A percentile compares a stretch with the other conserved stretches of the same genome.
Conservation (phyloP, 2,888 invertebrate genomes). For the Dryobota labecula region DNA sequence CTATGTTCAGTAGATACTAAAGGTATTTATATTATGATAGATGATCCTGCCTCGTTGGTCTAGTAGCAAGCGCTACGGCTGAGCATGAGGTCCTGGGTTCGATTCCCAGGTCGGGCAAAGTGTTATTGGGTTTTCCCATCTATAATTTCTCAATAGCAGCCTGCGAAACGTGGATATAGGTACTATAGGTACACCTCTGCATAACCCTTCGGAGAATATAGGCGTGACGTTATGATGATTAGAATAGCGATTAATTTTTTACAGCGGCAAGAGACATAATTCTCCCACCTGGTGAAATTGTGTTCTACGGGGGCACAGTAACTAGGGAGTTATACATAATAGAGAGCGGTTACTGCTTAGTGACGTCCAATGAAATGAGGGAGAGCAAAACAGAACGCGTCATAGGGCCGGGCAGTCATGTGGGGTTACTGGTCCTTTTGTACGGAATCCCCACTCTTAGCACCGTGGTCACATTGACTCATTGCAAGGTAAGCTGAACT, state of each 20-base stretch:
- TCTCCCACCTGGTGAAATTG: conserved; percentile 88
- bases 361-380: conserved; percentile 79
- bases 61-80: no score
- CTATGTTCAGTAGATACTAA: not conserved
- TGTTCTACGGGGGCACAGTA: conserved; percentile 88
- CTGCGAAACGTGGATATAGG: no score
- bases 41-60: no score
- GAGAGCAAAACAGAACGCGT: conserved; percentile 78
- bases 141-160: no score
- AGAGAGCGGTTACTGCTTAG: conserved; percentile 87
- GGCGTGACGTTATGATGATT: no score
- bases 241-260: conserved; percentile 42
- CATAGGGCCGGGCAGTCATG: conserved; percentile 86
- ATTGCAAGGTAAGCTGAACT: conserved; percentile 85
- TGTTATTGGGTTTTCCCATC: no score
- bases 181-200: no score
- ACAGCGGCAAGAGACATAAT: conserved; percentile 85
- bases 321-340: conserved; percentile 89
- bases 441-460: conserved; percentile 87
- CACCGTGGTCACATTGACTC: conserved; percentile 88
- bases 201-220: no score
- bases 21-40: not conserved
- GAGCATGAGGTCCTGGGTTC: no score
- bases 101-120: no score
- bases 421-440: conserved; percentile 86